Evolutionary conservation across 2,113 vertebrate species (phyloP).

Genomic region (Pantherophis guttatus): DNA sequence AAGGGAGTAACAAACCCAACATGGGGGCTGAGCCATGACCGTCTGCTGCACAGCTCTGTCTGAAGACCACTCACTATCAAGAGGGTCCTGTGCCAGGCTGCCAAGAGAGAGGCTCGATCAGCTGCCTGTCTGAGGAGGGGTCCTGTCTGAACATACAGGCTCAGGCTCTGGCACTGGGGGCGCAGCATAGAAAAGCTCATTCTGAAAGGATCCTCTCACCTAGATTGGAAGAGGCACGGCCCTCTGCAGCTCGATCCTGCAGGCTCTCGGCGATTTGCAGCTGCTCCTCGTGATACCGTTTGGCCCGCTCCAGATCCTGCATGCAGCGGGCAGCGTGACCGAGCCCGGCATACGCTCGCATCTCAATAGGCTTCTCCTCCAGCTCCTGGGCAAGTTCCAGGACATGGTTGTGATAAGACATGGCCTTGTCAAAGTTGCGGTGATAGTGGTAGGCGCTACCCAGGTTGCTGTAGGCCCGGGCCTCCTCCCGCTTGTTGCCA

Average conservation of each 20-base stretch:
- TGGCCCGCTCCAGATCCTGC: conserved; percentile 96
- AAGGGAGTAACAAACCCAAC: neutral
- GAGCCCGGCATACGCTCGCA: conserved; percentile 93
- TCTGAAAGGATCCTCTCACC: conserved; percentile 74
- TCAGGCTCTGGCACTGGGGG: neutral
- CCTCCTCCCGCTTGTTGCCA: conserved; percentile 90
- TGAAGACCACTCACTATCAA: neutral
- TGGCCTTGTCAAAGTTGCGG: conserved; percentile 97
- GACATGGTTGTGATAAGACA: conserved; percentile 95
- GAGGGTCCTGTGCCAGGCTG: neutral
- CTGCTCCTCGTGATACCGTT: conserved; percentile 94
- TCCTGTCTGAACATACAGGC: conserved; percentile 19
- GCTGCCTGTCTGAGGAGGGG: neutral
- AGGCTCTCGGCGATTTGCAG: conserved; percentile 89
- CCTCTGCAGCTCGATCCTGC: conserved; percentile 93
- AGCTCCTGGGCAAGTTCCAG: conserved; percentile 93
- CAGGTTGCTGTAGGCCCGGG: conserved; percentile 96
- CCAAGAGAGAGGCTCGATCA: neutral
- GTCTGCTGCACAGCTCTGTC: neutral
- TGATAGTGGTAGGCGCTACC: conserved; percentile 97
- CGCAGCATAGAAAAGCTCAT: neutral
- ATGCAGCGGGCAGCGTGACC: conserved; percentile 96
- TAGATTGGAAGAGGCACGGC: conserved; percentile 94
- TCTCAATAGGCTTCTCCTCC: conserved; percentile 91
- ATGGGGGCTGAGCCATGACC: too few species aligned